phyloP scores from a whole-genome alignment of 2,888 invertebrate genomes.

The Drosophila bunnanda region DNA sequence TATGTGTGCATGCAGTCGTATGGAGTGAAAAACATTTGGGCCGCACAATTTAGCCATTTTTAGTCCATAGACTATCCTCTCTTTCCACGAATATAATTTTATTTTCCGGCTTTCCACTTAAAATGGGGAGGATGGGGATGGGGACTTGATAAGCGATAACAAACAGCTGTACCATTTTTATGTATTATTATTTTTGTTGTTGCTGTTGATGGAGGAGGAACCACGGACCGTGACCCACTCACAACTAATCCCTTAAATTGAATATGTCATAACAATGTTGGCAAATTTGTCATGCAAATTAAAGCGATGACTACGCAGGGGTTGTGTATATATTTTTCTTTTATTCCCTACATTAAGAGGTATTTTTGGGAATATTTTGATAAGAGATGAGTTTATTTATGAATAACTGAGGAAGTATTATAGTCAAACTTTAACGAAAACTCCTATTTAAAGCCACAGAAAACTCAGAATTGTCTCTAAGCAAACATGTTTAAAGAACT shows the following conservation, averaged over 20 bases:
- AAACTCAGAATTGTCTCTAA: background rate
- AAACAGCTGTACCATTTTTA: slow-evolving; percentile 23
- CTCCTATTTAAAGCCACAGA: background rate
- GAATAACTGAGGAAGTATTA: background rate
- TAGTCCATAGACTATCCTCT: slow-evolving; percentile 20
- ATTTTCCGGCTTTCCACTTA: slow-evolving; percentile 3
- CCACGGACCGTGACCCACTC: slow-evolving; percentile 41
- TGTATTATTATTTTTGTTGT: slow-evolving; percentile 8
- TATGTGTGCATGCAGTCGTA: background rate
- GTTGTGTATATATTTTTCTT: slow-evolving; percentile 33
- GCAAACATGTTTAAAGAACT: background rate
- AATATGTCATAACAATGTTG: slow-evolving; percentile 78
- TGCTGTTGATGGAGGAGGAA: background rate
- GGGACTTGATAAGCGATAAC: slow-evolving; percentile 42
- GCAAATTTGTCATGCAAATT: slow-evolving; percentile 79
- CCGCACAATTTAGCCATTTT: slow-evolving; percentile 39
- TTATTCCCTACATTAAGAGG: slow-evolving; percentile 15
- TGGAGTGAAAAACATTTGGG: slow-evolving; percentile 17
- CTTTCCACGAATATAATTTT: slow-evolving; percentile 23
- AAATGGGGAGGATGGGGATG: slow-evolving; percentile 1
- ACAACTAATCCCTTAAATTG: slow-evolving; percentile 76
- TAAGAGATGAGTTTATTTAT: background rate
- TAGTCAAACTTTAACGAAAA: no score
- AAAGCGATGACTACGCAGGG: slow-evolving; percentile 69
- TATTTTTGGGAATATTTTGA: slow-evolving; percentile 1